Evolutionary conservation across 2,113 vertebrate species (phyloP).

Genomic region (Argyrosomus japonicus): DNA sequence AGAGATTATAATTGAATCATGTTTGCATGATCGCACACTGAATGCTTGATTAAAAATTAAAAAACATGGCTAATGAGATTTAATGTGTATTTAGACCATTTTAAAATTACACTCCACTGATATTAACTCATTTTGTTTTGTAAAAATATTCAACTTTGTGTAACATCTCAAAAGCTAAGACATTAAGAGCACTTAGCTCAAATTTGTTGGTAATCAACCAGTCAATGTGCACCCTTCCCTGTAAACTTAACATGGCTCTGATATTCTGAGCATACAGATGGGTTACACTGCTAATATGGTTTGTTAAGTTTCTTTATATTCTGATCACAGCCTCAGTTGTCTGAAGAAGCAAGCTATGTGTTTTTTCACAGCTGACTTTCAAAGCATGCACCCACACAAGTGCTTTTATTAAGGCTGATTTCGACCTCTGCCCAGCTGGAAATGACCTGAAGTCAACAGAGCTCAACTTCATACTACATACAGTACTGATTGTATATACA

Average conservation of each 20-base stretch:
- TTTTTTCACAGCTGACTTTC: background rate
- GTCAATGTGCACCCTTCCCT: no score
- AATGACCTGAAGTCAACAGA: background rate
- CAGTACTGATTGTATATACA: background rate
- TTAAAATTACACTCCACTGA: conserved; percentile 1
- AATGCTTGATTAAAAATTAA: background rate
- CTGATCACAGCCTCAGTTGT: background rate
- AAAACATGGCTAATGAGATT: conserved; percentile 13
- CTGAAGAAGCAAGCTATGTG: background rate
- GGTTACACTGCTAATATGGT: background rate
- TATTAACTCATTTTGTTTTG: background rate
- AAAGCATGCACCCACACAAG: background rate
- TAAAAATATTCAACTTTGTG: background rate
- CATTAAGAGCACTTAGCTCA: background rate
- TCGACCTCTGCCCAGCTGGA: conserved; percentile 14
- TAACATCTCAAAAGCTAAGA: background rate
- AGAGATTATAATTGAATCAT: background rate
- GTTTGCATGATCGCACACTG: background rate
- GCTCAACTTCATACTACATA: background rate
- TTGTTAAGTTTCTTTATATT: no score
- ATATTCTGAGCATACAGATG: background rate
- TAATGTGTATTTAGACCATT: conserved; percentile 16
- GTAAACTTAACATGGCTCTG: no score
- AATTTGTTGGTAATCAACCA: background rate
- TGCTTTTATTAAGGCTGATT: conserved; percentile 31